phyloP scores from a whole-genome alignment of 1,140 invertebrate genomes.

The Drosophila tristis region DNA sequence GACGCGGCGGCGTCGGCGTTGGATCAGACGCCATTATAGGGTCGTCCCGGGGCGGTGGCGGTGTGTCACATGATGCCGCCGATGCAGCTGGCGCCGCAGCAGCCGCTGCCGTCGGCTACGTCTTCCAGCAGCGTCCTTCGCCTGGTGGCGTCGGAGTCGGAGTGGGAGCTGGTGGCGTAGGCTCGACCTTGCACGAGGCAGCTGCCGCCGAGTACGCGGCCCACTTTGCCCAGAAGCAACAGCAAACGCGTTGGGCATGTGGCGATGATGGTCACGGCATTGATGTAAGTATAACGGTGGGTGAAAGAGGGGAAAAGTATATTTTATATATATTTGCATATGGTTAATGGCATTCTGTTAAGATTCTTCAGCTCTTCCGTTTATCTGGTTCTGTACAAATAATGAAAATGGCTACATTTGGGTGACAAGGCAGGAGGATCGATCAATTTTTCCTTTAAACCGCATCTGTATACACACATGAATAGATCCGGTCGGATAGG shows the following conservation, averaged over 20 bases:
- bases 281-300: conserved; percentile 66
- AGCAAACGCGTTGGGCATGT: conserved; percentile 80
- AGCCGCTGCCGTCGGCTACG: conserved; percentile 76
- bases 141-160: conserved; percentile 55
- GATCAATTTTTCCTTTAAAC: no score
- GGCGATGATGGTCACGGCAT: conserved; percentile 80
- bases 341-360: no score
- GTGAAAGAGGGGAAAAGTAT: no score
- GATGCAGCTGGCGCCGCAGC: conserved; percentile 71
- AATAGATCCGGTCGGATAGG: no score
- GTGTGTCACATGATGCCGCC: conserved; percentile 63
- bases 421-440: no score
- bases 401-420: no score
- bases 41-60: conserved; percentile 42
- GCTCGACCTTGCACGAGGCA: conserved; percentile 67
- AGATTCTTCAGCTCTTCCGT: no score
- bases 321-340: no score
- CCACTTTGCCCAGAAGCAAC: conserved; percentile 80
- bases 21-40: conserved; percentile 59
- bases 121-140: conserved; percentile 77
- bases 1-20: conserved; percentile 75
- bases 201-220: conserved; percentile 79
- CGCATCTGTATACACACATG: no score
- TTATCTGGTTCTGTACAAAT: no score
- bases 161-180: conserved; percentile 46